Conservation (phyloP, 2,797 vertebrate species). For the Perodicticus potto region DNA sequence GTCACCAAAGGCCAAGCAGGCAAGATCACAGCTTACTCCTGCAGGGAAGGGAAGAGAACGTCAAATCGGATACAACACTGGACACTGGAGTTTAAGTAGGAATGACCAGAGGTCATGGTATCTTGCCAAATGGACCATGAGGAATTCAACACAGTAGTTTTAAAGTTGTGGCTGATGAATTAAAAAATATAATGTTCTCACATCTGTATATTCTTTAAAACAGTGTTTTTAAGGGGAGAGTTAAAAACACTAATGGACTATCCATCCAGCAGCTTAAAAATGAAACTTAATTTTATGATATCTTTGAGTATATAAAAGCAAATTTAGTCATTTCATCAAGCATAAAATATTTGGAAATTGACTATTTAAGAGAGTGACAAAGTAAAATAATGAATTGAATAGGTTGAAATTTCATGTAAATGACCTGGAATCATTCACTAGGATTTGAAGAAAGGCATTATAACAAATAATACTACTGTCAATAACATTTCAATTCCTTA, state of each 20-base stretch:
- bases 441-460: background rate
- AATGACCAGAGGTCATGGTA: background rate
- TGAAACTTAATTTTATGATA: background rate
- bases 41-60: background rate
- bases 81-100: background rate
- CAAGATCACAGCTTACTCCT: background rate
- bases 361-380: background rate
- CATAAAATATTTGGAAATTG: background rate
- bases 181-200: background rate
- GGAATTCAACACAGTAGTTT: background rate
- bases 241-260: background rate
- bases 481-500: background rate
- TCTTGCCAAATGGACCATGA: background rate
- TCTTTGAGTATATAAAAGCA: background rate
- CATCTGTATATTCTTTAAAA: background rate
- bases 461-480: background rate
- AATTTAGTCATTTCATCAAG: background rate
- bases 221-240: background rate
- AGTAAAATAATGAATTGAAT: background rate
- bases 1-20: background rate
- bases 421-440: background rate
- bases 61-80: background rate
- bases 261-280: background rate
- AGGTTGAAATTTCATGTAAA: background rate
- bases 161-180: conserved; percentile 33